phyloP scores from a whole-genome alignment of 2,888 invertebrate species.

The Agapostemon virescens region DNA sequence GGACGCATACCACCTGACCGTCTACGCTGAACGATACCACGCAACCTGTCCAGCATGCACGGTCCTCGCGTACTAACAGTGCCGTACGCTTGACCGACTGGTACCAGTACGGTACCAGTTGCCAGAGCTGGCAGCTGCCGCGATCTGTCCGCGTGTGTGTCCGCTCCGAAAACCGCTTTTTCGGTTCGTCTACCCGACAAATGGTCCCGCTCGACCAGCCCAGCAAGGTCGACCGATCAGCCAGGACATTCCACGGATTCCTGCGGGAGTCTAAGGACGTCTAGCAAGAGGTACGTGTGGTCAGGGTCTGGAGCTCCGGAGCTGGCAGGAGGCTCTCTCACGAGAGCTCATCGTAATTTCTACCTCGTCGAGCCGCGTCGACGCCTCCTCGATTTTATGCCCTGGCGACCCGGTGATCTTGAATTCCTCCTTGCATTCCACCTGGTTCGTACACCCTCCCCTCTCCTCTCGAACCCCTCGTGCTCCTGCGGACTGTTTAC shows the following conservation, averaged over 20 bases:
- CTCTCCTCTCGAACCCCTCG: not conserved
- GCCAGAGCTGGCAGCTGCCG: conserved; percentile 51
- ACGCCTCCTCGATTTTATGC: conserved; percentile 2
- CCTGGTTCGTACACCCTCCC: not conserved
- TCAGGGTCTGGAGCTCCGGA: not conserved
- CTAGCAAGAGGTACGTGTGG: conserved; percentile 26
- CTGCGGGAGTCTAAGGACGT: not conserved
- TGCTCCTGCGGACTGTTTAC: conserved; percentile 1
- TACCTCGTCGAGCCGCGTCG: not conserved
- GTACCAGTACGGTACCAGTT: conserved; percentile 71
- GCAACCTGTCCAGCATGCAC: conserved; percentile 61
- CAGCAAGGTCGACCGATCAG: not conserved
- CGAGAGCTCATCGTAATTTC: not conserved
- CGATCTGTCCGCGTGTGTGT: conserved; percentile 27
- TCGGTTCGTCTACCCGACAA: not conserved
- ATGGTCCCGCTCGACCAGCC: conserved; percentile 3
- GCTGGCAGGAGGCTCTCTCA: not conserved
- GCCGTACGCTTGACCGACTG: conserved; percentile 64
- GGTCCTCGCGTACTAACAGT: conserved; percentile 61
- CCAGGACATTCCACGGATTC: not conserved
- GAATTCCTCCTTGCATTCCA: conserved; percentile 13
- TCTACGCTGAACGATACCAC: conserved; percentile 40
- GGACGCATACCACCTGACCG: conserved; percentile 57
- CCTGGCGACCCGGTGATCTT: conserved; percentile 21
- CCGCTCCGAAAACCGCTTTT: conserved; percentile 1